Conservation (phyloP, 2,113 vertebrate genomes). For the Rallus limicola region DNA sequence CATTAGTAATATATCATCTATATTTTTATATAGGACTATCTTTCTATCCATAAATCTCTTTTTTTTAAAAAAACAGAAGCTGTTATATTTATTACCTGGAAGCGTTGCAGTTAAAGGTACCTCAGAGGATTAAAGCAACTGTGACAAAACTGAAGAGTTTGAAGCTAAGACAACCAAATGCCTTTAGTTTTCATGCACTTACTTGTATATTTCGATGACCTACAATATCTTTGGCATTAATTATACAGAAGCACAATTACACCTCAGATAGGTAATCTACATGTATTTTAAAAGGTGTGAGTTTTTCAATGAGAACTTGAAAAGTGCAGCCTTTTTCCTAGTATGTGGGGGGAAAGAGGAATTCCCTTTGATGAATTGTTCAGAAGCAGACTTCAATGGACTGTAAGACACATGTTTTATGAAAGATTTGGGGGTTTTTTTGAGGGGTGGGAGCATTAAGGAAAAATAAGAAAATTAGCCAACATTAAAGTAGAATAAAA, state of each 20-base stretch:
- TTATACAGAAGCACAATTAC: neutral
- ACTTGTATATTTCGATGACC: neutral
- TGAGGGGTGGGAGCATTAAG: neutral
- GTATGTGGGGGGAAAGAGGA: neutral
- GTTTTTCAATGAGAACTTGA: neutral
- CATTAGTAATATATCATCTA: slow-evolving; percentile 8
- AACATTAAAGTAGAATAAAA: neutral
- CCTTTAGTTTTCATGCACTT: neutral
- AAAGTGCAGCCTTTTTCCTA: neutral
- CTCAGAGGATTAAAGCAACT: neutral
- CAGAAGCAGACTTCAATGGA: neutral
- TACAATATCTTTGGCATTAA: neutral
- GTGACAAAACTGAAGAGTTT: slow-evolving; percentile 13
- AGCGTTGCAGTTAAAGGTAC: neutral
- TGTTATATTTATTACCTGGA: slow-evolving; percentile 14
- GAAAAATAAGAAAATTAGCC: neutral
- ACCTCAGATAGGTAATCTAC: neutral
- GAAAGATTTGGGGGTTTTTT: neutral
- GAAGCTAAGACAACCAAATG: slow-evolving; percentile 7
- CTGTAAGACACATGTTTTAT: neutral
- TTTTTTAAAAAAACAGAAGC: slow-evolving; percentile 32
- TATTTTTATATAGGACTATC: slow-evolving; percentile 28
- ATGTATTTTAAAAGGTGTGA: neutral
- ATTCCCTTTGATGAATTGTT: neutral
- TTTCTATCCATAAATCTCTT: slow-evolving; percentile 31